phyloP scores from a whole-genome alignment of 2,113 vertebrate species.

The Thalassarche chlororhynchos region DNA sequence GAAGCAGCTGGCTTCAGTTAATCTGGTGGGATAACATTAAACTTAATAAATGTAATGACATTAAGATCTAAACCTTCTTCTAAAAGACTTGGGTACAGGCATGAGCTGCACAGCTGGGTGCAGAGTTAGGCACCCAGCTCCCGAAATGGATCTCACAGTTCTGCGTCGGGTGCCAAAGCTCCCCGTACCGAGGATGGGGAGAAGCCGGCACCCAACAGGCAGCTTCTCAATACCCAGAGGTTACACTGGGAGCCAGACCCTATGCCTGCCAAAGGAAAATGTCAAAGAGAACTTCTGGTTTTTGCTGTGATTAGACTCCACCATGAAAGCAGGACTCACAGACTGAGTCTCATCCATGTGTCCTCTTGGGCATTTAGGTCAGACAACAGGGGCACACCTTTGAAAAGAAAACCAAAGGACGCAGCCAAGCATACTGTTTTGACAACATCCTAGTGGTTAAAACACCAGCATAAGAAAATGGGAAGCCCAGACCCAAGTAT shows the following conservation, averaged over 20 bases:
- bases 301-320: background rate
- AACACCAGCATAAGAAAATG: background rate
- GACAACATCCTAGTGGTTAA: background rate
- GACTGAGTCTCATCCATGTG: background rate
- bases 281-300: background rate
- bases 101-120: background rate
- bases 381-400: background rate
- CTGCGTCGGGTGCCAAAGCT: background rate
- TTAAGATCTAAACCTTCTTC: background rate
- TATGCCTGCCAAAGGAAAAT: background rate
- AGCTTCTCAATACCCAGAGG: background rate
- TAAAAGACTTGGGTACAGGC: background rate
- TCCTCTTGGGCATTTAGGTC: background rate
- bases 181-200: background rate
- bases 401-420: background rate
- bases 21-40: conserved; percentile 13
- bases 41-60: background rate
- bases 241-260: background rate
- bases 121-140: background rate
- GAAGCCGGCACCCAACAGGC: background rate
- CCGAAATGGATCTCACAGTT: background rate
- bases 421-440: background rate
- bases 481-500: background rate
- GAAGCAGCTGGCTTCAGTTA: conserved; percentile 38
- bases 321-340: background rate